phyloP scores from a whole-genome alignment of 2,888 invertebrate genomes.

The Laspeyria flexula region DNA sequence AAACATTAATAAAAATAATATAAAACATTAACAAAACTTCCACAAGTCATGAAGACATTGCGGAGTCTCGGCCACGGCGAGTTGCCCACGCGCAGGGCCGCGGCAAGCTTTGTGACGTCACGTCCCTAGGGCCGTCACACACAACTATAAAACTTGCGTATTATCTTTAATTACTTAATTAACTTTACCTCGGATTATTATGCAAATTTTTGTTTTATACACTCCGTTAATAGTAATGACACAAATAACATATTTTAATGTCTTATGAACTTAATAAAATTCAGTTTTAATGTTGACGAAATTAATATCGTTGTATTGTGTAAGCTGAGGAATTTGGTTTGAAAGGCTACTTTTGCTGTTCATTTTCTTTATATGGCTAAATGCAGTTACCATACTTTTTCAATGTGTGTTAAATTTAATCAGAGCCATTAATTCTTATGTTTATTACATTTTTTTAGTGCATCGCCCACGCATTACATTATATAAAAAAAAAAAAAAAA shows the following conservation, averaged over 20 bases:
- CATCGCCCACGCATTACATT: too few species aligned
- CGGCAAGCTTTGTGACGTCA: conserved; percentile 36
- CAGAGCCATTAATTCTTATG: background rate
- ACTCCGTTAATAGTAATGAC: conserved; percentile 30
- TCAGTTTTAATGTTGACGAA: conserved; percentile 14
- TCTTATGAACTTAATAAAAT: conserved; percentile 14
- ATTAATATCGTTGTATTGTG: conserved; percentile 1
- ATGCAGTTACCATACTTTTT: background rate
- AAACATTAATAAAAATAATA: conserved; percentile 32
- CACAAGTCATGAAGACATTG: conserved; percentile 35
- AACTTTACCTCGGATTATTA: conserved; percentile 24
- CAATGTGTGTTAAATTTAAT: background rate
- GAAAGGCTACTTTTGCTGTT: background rate
- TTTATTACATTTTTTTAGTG: background rate
- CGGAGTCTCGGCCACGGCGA: conserved; percentile 21
- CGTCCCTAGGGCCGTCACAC: conserved; percentile 28
- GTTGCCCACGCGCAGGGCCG: conserved; percentile 30
- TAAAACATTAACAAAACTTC: conserved; percentile 18
- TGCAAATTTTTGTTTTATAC: conserved; percentile 8
- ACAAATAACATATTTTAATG: conserved; percentile 16
- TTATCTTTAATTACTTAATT: conserved; percentile 33
- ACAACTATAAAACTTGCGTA: conserved; percentile 2
- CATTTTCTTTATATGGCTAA: background rate
- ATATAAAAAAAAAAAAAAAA: too few species aligned
- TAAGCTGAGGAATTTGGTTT: background rate